Conservation (phyloP, 2,888 invertebrate genomes). For the Apodemia mormo region DNA sequence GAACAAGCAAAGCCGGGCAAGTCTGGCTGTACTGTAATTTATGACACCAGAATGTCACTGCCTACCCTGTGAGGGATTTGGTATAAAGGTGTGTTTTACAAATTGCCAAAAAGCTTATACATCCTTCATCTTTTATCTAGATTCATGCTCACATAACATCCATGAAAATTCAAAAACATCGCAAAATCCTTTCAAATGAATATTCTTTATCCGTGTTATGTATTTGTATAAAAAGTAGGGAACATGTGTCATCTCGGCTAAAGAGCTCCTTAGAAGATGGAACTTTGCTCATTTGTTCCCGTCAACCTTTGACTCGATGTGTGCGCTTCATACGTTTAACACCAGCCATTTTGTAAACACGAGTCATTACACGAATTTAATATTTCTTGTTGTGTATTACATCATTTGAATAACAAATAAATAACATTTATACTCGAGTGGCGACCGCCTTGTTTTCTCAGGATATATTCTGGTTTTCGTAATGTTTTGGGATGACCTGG, state of each 20-base stretch:
- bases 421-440: too few relatives aligned
- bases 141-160: background rate
- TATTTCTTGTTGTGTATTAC: background rate
- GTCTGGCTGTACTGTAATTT: too few relatives aligned
- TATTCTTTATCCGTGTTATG: background rate
- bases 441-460: too few relatives aligned
- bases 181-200: background rate
- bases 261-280: conserved; percentile 32
- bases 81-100: too few relatives aligned
- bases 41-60: too few relatives aligned
- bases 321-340: conserved; percentile 20
- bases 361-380: conserved; percentile 21
- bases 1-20: too few relatives aligned
- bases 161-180: background rate
- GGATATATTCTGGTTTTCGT: too few relatives aligned
- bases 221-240: conserved; percentile 3
- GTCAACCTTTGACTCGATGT: conserved; percentile 38
- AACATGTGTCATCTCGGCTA: background rate
- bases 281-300: conserved; percentile 34
- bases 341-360: conserved; percentile 23
- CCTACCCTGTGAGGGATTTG: too few relatives aligned
- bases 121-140: background rate
- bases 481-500: too few relatives aligned
- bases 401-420: background rate
- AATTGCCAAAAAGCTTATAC: too few relatives aligned